phyloP scores from a whole-genome alignment of 2,113 vertebrate genomes.

The Cottus gobio region DNA sequence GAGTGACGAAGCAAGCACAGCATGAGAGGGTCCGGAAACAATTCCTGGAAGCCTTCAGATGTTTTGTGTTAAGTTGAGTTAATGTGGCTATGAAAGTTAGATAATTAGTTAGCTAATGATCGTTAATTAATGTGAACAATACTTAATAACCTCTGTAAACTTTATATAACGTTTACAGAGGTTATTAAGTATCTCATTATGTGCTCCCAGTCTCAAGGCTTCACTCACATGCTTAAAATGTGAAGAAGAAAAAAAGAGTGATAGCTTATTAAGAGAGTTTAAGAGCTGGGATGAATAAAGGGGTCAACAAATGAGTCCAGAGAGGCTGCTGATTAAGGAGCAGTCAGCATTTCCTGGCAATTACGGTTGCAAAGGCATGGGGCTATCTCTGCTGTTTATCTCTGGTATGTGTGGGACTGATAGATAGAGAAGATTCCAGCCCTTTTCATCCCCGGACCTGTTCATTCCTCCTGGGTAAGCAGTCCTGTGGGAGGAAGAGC shows the following conservation, averaged over 20 bases:
- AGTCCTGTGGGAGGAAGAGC: constrained; percentile 56
- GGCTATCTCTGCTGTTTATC: constrained; percentile 75
- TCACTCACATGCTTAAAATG: constrained; percentile 23
- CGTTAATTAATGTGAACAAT: constrained; percentile 38
- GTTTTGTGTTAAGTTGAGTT: constrained; percentile 36
- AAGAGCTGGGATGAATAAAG: constrained; percentile 35
- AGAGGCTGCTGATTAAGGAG: constrained; percentile 27
- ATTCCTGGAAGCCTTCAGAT: constrained; percentile 39
- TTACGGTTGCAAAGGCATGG: constrained; percentile 56
- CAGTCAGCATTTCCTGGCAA: constrained; percentile 28
- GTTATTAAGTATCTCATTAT: neutral
- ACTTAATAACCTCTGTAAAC: constrained; percentile 25
- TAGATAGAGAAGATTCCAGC: constrained; percentile 72
- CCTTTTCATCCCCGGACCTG: constrained; percentile 57
- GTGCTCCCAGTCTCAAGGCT: neutral
- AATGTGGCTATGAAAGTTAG: constrained; percentile 24
- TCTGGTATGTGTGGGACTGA: constrained; percentile 78
- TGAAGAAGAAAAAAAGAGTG: constrained; percentile 5
- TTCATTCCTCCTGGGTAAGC: constrained; percentile 65
- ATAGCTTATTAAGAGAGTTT: constrained; percentile 11
- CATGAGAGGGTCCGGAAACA: constrained; percentile 12
- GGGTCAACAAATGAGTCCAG: constrained; percentile 25
- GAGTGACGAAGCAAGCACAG: constrained; percentile 38
- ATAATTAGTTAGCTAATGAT: constrained; percentile 41
- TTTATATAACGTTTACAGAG: neutral